A percentile compares a stretch with the other conserved stretches of the same genome.
Conservation (phyloP, 1,140 invertebrate genomes). For the Melanaphis sacchari region DNA sequence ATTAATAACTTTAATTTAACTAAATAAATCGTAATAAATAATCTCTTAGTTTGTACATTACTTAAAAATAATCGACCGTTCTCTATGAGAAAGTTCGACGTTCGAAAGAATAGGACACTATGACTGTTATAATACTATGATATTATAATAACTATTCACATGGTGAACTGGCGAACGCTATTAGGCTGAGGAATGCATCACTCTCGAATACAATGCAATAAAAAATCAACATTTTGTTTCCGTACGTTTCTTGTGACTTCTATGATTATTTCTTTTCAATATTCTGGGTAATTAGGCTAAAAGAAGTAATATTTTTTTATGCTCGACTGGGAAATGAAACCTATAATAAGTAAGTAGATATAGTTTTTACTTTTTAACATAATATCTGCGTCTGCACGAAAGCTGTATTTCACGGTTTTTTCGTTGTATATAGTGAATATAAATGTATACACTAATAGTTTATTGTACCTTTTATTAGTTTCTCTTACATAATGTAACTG, state of each 20-base stretch:
- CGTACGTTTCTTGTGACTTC: neutral
- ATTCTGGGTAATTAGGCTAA: neutral
- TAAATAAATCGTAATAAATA: neutral
- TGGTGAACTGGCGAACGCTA: neutral
- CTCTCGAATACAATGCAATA: neutral
- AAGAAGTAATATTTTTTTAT: neutral
- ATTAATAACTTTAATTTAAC: neutral
- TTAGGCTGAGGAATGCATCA: neutral
- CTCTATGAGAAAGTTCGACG: neutral
- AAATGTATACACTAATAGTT: no score
- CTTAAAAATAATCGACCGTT: neutral
- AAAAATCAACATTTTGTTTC: neutral
- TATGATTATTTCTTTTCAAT: neutral
- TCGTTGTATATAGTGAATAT: no score
- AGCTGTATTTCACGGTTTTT: neutral
- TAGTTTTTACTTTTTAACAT: neutral
- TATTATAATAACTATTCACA: neutral
- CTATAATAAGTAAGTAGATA: no score
- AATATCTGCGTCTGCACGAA: neutral
- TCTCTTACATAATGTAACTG: no score
- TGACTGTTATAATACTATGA: no score
- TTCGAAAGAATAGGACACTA: neutral
- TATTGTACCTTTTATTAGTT: no score
- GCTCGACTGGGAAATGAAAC: neutral
- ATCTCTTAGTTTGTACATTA: neutral